phyloP scores from a whole-genome alignment of 2,888 invertebrate species.

The Brenthis hecate region DNA sequence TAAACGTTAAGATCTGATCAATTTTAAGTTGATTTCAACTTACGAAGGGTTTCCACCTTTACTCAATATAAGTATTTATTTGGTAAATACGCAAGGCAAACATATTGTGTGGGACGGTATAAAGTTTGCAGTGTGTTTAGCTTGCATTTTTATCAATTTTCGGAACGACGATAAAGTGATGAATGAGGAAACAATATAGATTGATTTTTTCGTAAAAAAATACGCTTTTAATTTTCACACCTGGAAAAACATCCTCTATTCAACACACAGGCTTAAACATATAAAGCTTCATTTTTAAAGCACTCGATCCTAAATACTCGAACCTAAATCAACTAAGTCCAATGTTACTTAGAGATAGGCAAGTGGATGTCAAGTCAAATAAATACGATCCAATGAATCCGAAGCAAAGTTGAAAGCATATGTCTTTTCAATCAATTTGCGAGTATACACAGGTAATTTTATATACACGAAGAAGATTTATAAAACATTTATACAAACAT shows the following conservation, averaged over 20 bases:
- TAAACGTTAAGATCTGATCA: too few relatives aligned
- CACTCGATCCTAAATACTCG: slow-evolving; percentile 11
- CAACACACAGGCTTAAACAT: background rate
- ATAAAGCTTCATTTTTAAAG: slow-evolving; percentile 9
- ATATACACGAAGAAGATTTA: slow-evolving; percentile 26
- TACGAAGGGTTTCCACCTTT: too few relatives aligned
- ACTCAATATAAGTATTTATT: too few relatives aligned
- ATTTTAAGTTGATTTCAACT: too few relatives aligned
- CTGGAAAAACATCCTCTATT: slow-evolving; percentile 1
- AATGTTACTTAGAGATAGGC: slow-evolving; percentile 11
- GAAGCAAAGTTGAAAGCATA: slow-evolving; percentile 21
- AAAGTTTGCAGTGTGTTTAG: too few relatives aligned
- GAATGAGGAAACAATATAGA: too few relatives aligned
- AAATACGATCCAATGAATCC: slow-evolving; percentile 26
- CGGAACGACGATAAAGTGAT: too few relatives aligned
- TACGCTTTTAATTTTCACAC: slow-evolving; percentile 1
- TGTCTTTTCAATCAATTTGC: slow-evolving; percentile 23
- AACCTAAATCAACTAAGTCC: slow-evolving; percentile 27
- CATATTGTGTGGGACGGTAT: too few relatives aligned
- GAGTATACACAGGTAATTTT: slow-evolving; percentile 4
- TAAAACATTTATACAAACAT: slow-evolving; percentile 20
- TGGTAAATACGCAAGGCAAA: too few relatives aligned
- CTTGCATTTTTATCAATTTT: too few relatives aligned
- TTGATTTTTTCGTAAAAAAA: background rate
- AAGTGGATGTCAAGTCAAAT: slow-evolving; percentile 16